Conservation (phyloP, 1,140 invertebrate species). For the Sycophaga agraensis region DNA sequence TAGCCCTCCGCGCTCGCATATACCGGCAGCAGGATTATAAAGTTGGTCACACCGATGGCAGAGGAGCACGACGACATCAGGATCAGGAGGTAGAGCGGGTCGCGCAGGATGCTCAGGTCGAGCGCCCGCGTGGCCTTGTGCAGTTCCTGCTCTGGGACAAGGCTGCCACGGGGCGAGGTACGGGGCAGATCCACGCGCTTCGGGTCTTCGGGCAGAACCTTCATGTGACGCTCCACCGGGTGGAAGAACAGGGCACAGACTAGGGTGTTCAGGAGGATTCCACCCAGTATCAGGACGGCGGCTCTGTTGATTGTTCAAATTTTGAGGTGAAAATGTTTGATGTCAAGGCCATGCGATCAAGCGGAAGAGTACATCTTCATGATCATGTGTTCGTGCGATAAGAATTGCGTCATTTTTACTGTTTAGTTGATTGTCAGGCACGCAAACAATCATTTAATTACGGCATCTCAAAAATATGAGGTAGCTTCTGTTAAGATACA, state of each 20-base stretch:
- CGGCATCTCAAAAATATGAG: too few species aligned
- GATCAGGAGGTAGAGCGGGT: slow-evolving; percentile 77
- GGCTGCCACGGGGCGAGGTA: slow-evolving; percentile 68
- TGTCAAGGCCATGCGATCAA: too few species aligned
- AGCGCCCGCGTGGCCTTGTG: slow-evolving; percentile 44
- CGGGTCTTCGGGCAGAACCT: slow-evolving; percentile 59
- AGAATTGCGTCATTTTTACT: too few species aligned
- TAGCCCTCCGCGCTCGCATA: slow-evolving; percentile 72
- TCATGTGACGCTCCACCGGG: slow-evolving; percentile 77
- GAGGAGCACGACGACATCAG: slow-evolving; percentile 78
- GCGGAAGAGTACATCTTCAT: too few species aligned
- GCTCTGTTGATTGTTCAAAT: too few species aligned
- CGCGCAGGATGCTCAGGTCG: slow-evolving; percentile 69
- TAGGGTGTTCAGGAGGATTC: slow-evolving; percentile 75
- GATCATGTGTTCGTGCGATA: too few species aligned
- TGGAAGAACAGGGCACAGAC: slow-evolving; percentile 79
- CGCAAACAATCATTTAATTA: too few species aligned
- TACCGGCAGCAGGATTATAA: slow-evolving; percentile 75
- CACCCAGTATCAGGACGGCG: slow-evolving; percentile 77
- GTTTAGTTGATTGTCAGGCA: too few species aligned
- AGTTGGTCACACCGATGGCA: slow-evolving; percentile 82
- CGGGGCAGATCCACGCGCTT: slow-evolving; percentile 22
- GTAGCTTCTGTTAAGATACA: too few species aligned
- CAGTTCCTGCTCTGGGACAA: slow-evolving; percentile 53
- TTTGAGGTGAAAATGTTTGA: too few species aligned